Conservation (phyloP, 2,888 invertebrate genomes). For the Sisyra terminalis region DNA sequence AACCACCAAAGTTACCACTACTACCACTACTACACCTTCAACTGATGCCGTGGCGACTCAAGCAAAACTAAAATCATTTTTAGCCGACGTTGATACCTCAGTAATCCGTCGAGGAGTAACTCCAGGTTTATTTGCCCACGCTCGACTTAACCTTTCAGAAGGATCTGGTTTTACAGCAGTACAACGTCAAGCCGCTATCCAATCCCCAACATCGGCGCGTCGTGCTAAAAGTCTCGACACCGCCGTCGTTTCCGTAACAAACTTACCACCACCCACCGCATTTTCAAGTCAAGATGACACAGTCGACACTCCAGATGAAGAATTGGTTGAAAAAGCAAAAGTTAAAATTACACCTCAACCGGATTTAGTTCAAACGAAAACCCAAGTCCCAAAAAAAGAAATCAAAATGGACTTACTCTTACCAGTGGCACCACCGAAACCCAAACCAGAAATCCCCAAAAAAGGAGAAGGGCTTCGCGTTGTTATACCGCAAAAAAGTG, state of each 20-base stretch:
- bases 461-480: not conserved
- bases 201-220: slow-evolving; percentile 56
- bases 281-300: slow-evolving; percentile 84
- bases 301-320: slow-evolving; percentile 33
- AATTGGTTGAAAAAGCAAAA: slow-evolving; percentile 31
- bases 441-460: not conserved
- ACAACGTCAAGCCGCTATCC: slow-evolving; percentile 59
- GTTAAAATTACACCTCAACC: slow-evolving; percentile 12
- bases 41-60: slow-evolving; percentile 12
- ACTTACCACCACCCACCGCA: slow-evolving; percentile 66
- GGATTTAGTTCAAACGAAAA: slow-evolving; percentile 9
- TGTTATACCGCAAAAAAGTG: slow-evolving; percentile 1
- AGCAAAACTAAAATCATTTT: slow-evolving; percentile 8
- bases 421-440: not conserved
- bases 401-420: slow-evolving; percentile 3
- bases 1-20: slow-evolving; percentile 27
- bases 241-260: slow-evolving; percentile 63
- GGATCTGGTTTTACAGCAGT: slow-evolving; percentile 61
- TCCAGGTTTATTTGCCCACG: slow-evolving; percentile 63
- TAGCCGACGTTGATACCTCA: slow-evolving; percentile 9
- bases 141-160: slow-evolving; percentile 65
- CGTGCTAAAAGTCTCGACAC: slow-evolving; percentile 74
- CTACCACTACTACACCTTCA: slow-evolving; percentile 35
- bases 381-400: not conserved
- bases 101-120: slow-evolving; percentile 42